Conservation (phyloP, 2,888 invertebrate species). For the Drosophila multiciliata region DNA sequence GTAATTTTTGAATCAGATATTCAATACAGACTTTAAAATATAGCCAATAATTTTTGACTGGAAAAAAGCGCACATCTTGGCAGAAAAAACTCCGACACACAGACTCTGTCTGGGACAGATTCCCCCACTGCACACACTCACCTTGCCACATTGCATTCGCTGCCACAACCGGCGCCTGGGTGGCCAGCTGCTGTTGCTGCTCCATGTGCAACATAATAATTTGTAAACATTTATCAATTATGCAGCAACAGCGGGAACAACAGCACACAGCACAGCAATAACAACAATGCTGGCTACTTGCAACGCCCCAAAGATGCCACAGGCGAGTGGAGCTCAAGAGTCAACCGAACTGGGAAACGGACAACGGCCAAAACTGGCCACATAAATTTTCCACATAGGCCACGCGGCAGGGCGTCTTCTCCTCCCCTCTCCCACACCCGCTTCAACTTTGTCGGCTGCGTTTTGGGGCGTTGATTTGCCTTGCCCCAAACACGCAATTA, state of each 20-base stretch:
- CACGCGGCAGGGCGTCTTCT: slow-evolving; percentile 54
- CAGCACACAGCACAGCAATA: slow-evolving; percentile 32
- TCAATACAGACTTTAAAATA: not conserved
- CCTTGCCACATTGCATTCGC: not conserved
- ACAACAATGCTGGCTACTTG: slow-evolving; percentile 51
- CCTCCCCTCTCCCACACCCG: not conserved
- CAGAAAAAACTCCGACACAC: not conserved
- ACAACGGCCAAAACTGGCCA: slow-evolving; percentile 65
- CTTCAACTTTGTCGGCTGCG: slow-evolving; percentile 24
- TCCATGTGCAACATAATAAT: slow-evolving; percentile 80
- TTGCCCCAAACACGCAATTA: slow-evolving; percentile 75
- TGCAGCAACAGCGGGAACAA: slow-evolving; percentile 71
- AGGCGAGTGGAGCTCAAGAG: slow-evolving; percentile 28
- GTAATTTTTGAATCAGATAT: not conserved
- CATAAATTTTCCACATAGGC: slow-evolving; percentile 72
- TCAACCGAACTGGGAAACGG: slow-evolving; percentile 34
- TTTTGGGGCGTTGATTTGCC: slow-evolving; percentile 68
- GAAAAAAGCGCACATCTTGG: not conserved
- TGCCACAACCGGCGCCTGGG: slow-evolving; percentile 55
- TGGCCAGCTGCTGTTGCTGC: slow-evolving; percentile 49
- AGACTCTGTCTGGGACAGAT: not conserved
- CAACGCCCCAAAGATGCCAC: slow-evolving; percentile 55
- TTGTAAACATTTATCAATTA: slow-evolving; percentile 81
- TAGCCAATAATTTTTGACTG: not conserved
- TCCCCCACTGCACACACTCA: not conserved